Evolutionary conservation across 2,888 invertebrate genomes (phyloP), one percentile per base, ranked within the genome.

Genomic region (Apodemia duryi): DNA sequence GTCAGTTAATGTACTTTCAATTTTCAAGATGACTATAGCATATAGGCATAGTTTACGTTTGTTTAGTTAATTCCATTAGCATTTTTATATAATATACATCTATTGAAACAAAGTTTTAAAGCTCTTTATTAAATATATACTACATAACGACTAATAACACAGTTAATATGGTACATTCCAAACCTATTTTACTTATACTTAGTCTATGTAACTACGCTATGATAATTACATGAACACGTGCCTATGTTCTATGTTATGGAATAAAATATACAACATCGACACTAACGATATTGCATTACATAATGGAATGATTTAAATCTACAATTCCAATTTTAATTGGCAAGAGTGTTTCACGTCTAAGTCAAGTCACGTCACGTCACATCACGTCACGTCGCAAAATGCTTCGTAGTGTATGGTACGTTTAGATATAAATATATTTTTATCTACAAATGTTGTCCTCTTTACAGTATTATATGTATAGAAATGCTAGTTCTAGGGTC

Each of bases 391-490:
- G 21, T 21, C 46, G 11, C 13, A 46, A 11, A 46, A 46, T 13
- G 11, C 2, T 11, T 46, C 0, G 46, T 46, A 13, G 11, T 46
- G 7, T 43, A 9, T 46, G 11, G 11, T 46, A 13, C 11, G 13
- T 13, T 46, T 46, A 46, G 13, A 5, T 46, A 46, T 46, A 35
- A 35, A 35, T 35, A 4, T 35, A 35, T 35, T 11, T 11, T 46
- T 46, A 46, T 46, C 46, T 46, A 46, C 11, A 46, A 46, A 46
- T 13, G 1, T 46, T 46, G 4, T 46, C 13, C 11, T 54, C 35
- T 35, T 52, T 54, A 29, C 52, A 52, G 52, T 52, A 52, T 52
- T 52, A 52, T 52, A 52, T 28, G 9, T 3, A 52, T 52, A 52
- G 10, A 28, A 52, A n/a, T 52, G 21, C 52, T 52, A 21, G n/a